These are phyloP conservation scores for Cottus gobio DNA, from an alignment of 2,113 vertebrate species.

Conservation along the genomic window DNA sequence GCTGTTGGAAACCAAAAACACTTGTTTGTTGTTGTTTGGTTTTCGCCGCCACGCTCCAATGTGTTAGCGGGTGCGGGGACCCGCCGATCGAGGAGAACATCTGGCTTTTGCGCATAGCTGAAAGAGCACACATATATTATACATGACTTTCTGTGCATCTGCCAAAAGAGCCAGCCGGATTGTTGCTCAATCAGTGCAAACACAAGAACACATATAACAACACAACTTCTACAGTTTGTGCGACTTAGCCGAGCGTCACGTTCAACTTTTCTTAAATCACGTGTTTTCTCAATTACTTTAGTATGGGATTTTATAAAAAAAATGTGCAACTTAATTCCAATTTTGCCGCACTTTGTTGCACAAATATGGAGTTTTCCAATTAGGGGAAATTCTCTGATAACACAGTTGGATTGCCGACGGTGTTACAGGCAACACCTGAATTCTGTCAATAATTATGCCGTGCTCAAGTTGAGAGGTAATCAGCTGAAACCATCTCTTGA, in stretches of 20 bases:
- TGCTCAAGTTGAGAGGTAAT: constrained; percentile 48
- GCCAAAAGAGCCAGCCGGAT: constrained; percentile 74
- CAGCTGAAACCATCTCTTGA: constrained; percentile 67
- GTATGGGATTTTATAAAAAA: neutral
- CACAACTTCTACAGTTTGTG: constrained; percentile 44
- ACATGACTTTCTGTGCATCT: constrained; percentile 83
- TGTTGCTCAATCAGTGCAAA: constrained; percentile 75
- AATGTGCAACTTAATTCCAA: constrained; percentile 1
- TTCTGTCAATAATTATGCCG: constrained; percentile 67
- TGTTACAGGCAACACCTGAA: constrained; percentile 73
- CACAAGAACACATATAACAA: constrained; percentile 38
- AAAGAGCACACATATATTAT: constrained; percentile 83
- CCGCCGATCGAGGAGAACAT: constrained; percentile 78
- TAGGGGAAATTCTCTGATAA: constrained; percentile 47
- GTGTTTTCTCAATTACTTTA: constrained; percentile 9
- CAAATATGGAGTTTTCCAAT: constrained; percentile 70
- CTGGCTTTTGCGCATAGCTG: constrained; percentile 85
- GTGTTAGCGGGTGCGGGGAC: constrained; percentile 72
- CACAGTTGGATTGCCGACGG: constrained; percentile 71
- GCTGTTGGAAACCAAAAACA: constrained; percentile 74
- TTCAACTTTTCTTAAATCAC: constrained; percentile 5
- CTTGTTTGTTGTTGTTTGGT: constrained; percentile 76
- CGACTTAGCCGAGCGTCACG: constrained; percentile 19
- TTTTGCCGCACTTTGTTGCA: constrained; percentile 19
- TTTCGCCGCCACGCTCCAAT: constrained; percentile 67